Conservation (phyloP, 2,797 vertebrate species). For the Acomys russatus region DNA sequence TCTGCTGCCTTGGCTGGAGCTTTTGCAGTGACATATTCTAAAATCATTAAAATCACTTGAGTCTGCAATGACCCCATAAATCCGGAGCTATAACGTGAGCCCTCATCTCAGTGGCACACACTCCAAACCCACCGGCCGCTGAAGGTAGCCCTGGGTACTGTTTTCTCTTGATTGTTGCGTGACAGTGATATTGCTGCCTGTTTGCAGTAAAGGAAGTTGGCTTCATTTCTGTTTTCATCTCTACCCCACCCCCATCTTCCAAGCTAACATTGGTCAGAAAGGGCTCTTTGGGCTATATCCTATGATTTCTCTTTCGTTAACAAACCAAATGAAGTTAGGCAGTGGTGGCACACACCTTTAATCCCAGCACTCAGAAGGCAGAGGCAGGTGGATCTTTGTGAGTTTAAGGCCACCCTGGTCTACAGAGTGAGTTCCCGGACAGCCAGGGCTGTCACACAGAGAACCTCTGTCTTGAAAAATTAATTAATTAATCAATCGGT, state of each 20-base stretch:
- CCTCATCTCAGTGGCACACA: conserved; percentile 40
- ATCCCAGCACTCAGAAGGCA: too few species aligned
- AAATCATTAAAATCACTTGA: conserved; percentile 82
- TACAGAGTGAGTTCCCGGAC: too few species aligned
- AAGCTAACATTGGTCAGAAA: not conserved
- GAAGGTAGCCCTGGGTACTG: conserved; percentile 24
- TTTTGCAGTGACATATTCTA: conserved; percentile 76
- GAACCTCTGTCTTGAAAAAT: too few species aligned
- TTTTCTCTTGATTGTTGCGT: conserved; percentile 67
- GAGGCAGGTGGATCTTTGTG: too few species aligned
- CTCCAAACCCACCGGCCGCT: conserved; percentile 9
- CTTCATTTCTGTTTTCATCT: conserved; percentile 62
- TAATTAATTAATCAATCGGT: too few species aligned
- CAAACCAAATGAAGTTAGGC: not conserved
- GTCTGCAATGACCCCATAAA: conserved; percentile 78
- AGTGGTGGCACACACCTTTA: too few species aligned
- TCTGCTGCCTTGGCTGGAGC: conserved; percentile 68
- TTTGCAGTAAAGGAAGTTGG: conserved; percentile 62
- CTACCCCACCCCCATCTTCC: not conserved
- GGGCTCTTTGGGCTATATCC: not conserved
- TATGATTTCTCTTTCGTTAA: conserved; percentile 65
- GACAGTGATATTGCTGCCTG: conserved; percentile 58
- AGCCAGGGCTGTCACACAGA: too few species aligned
- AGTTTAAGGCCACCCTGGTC: too few species aligned
- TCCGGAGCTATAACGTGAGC: conserved; percentile 68